Percentiles rank a stretch among this genome's conserved stretches.
Evolutionary conservation across 2,797 vertebrate species (phyloP).

Genomic region (Telmatherina bonti): DNA sequence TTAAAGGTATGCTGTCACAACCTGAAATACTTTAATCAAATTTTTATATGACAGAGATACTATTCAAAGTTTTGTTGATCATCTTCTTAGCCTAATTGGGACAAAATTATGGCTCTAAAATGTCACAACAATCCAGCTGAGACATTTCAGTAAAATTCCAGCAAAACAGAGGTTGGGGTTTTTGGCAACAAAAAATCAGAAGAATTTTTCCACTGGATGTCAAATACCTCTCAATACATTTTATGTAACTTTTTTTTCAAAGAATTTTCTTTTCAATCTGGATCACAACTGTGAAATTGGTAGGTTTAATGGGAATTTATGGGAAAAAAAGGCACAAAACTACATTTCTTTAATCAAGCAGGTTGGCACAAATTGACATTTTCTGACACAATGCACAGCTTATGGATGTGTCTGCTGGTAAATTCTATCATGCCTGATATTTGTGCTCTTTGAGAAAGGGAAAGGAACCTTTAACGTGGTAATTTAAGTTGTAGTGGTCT

Average conservation of each 20-base stretch:
- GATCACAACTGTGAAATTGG: too few relatives aligned
- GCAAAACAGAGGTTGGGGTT: background rate
- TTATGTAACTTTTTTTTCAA: too few relatives aligned
- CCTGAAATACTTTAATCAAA: background rate
- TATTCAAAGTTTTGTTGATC: too few relatives aligned
- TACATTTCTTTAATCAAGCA: background rate
- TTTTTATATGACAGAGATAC: too few relatives aligned
- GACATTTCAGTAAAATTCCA: background rate
- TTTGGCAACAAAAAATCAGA: background rate
- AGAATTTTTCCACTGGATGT: background rate
- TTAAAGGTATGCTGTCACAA: background rate
- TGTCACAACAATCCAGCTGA: background rate
- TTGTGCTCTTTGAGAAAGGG: too few relatives aligned
- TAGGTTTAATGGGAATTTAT: background rate
- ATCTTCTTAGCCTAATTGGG: background rate
- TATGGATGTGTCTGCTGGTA: background rate
- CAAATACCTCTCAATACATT: too few relatives aligned
- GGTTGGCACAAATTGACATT: background rate
- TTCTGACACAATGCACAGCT: background rate
- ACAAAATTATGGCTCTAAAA: background rate
- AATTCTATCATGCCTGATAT: background rate
- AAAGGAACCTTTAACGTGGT: background rate
- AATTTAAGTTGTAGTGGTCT: background rate
- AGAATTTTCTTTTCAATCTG: too few relatives aligned
- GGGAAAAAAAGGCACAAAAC: too few relatives aligned